phyloP scores from a whole-genome alignment of 2,888 invertebrate species.

The Acanthacorydalis orientalis region DNA sequence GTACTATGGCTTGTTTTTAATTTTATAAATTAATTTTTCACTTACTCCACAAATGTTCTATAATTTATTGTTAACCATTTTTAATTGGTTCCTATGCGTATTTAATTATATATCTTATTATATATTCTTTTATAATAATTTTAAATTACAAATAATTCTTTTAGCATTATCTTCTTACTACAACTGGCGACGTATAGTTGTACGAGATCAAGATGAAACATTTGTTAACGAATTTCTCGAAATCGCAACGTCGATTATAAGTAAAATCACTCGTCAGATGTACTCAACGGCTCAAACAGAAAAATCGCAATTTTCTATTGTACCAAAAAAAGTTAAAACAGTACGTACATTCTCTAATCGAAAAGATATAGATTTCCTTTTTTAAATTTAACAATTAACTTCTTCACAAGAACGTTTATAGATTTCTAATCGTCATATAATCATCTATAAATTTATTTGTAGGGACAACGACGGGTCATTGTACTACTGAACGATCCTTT shows the following conservation, averaged over 20 bases:
- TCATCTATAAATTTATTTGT: conserved; percentile 23
- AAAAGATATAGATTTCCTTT: too few species aligned
- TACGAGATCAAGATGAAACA: conserved; percentile 64
- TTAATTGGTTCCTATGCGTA: too few species aligned
- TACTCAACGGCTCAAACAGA: conserved; percentile 22
- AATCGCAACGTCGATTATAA: conserved; percentile 61
- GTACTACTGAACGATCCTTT: conserved; percentile 64
- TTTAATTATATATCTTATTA: too few species aligned
- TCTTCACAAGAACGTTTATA: neutral
- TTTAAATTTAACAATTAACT: too few species aligned
- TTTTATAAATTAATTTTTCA: too few species aligned
- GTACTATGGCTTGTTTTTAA: too few species aligned
- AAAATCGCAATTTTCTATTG: conserved; percentile 51
- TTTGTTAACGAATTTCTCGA: conserved; percentile 74
- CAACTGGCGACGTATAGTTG: conserved; percentile 65
- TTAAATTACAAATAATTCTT: conserved; percentile 10
- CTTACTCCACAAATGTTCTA: too few species aligned
- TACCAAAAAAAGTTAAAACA: conserved; percentile 61
- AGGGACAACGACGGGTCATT: conserved; percentile 73
- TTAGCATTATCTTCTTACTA: conserved; percentile 52
- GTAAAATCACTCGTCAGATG: conserved; percentile 31
- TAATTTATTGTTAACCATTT: too few species aligned
- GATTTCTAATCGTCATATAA: too few species aligned
- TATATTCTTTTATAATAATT: neutral
- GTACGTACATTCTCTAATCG: conserved; percentile 26